A percentile compares a stretch with the other conserved stretches of the same genome.
These are phyloP conservation scores for Psettodes erumei DNA, from an alignment of 2,113 vertebrate genomes.

Conservation along the genomic window DNA sequence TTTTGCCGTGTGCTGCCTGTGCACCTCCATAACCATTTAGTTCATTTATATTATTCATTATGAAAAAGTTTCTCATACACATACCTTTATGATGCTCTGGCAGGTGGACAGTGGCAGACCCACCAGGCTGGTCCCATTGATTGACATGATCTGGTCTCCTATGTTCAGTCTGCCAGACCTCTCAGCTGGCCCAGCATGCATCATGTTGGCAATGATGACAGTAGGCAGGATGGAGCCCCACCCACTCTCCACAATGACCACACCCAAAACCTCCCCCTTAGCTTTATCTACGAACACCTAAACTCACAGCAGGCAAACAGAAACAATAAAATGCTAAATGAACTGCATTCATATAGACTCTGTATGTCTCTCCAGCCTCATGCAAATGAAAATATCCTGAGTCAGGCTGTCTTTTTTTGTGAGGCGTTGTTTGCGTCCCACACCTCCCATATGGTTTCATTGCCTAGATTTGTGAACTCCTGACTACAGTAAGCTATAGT, in stretches of 20 bases:
- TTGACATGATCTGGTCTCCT: constrained; percentile 98
- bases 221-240: constrained; percentile 99
- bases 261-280: constrained; percentile 95
- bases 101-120: constrained; percentile 98
- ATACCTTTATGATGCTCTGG: constrained; percentile 98
- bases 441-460: too few species aligned
- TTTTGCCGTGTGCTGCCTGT: too few species aligned
- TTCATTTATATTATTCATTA: neutral
- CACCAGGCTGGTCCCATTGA: constrained; percentile 97
- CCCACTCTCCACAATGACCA: constrained; percentile 97
- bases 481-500: too few species aligned
- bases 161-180: constrained; percentile 95
- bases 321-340: too few species aligned
- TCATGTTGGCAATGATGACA: constrained; percentile 98
- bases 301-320: neutral
- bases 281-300: constrained; percentile 95
- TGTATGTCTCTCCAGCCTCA: too few species aligned
- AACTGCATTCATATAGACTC: too few species aligned
- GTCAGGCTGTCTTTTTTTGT: too few species aligned
- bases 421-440: too few species aligned
- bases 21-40: neutral
- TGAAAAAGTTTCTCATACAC: neutral
- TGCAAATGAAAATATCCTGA: too few species aligned
- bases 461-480: too few species aligned
- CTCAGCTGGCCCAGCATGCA: constrained; percentile 97